Conservation (phyloP, 2,888 invertebrate genomes). For the Athrips mouffetella region DNA sequence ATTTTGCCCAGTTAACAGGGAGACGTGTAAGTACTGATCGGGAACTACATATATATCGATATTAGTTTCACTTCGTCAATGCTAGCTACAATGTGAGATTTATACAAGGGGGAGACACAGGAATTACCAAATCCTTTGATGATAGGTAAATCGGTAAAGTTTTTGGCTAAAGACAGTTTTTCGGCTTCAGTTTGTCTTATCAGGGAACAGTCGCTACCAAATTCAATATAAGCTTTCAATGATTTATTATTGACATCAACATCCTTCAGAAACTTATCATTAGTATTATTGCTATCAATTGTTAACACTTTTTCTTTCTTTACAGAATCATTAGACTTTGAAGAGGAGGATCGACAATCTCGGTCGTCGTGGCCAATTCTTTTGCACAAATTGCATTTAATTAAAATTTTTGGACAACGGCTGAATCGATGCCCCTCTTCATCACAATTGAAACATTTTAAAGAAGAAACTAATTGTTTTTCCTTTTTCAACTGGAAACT, state of each 20-base stretch:
- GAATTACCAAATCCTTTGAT: slow-evolving; percentile 7
- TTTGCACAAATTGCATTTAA: background rate
- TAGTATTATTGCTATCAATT: background rate
- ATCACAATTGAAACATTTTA: slow-evolving; percentile 1
- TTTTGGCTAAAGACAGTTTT: background rate
- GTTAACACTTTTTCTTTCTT: background rate
- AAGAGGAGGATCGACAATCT: background rate
- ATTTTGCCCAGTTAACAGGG: background rate
- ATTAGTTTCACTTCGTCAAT: background rate
- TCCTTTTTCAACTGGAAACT: background rate
- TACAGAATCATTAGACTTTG: background rate
- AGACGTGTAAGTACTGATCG: background rate
- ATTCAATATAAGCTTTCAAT: background rate
- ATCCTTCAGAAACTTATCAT: background rate
- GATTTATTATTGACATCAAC: background rate
- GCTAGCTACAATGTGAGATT: background rate
- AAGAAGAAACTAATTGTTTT: background rate
- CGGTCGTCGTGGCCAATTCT: background rate
- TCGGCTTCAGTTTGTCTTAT: background rate
- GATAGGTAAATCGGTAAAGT: background rate
- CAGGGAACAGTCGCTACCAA: slow-evolving; percentile 4
- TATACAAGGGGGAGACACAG: background rate
- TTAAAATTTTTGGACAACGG: background rate
- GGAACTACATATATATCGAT: background rate
- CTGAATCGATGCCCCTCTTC: slow-evolving; percentile 2